Evolutionary conservation across 2,113 vertebrate genomes (phyloP).

Genomic region (Mesoclemmys tuberculata): DNA sequence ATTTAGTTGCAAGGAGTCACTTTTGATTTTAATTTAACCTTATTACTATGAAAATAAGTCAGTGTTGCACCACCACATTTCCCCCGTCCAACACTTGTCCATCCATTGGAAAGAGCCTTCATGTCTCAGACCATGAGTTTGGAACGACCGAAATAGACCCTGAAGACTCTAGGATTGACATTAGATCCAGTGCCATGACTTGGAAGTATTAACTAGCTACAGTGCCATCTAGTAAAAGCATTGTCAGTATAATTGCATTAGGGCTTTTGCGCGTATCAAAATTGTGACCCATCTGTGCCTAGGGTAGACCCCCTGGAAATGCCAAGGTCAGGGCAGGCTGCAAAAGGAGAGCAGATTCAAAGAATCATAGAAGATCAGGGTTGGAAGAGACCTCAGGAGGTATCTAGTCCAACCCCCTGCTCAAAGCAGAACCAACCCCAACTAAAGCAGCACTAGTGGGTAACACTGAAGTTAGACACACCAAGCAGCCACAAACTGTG

Average conservation of each 20-base stretch:
- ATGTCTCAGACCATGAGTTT: constrained; percentile 19
- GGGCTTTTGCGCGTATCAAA: background rate
- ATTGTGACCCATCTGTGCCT: no score
- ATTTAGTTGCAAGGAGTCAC: constrained; percentile 4
- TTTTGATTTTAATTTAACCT: constrained; percentile 61
- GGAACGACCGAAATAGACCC: constrained; percentile 51
- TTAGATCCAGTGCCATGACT: constrained; percentile 8
- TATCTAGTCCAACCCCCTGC: no score
- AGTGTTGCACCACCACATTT: background rate
- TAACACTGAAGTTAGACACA: no score
- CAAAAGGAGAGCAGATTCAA: no score
- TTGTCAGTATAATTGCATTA: background rate
- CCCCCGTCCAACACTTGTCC: background rate
- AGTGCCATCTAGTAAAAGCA: background rate
- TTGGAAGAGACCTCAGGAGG: no score
- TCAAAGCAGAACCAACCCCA: no score
- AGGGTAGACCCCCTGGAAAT: no score
- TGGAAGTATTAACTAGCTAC: constrained; percentile 4
- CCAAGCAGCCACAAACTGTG: no score
- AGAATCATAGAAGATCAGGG: no score
- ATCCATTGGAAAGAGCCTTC: constrained; percentile 42
- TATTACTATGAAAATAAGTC: constrained; percentile 61
- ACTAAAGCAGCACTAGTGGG: no score
- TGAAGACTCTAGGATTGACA: background rate
- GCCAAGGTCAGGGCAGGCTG: no score